These are phyloP conservation scores for Pyrrhosoma nymphula DNA, from an alignment of 2,888 invertebrate genomes.

Conservation along the genomic window DNA sequence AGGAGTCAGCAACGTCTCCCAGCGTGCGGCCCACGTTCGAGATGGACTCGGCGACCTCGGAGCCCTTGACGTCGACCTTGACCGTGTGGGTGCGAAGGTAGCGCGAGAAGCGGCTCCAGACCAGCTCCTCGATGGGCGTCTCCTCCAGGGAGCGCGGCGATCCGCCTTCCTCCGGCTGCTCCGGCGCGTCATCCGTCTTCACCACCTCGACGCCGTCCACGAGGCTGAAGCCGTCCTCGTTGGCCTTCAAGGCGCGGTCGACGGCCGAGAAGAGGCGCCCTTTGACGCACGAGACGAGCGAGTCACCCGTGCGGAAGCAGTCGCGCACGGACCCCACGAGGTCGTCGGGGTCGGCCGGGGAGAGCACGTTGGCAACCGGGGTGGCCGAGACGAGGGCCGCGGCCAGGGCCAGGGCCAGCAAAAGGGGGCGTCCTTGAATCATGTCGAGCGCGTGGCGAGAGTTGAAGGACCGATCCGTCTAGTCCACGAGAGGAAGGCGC, in stretches of 20 bases:
- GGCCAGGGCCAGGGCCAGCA: constrained; percentile 81
- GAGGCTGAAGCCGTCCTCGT: constrained; percentile 91
- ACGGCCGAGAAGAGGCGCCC: constrained; percentile 92
- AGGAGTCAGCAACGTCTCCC: constrained; percentile 84
- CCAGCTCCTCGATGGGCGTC: constrained; percentile 81
- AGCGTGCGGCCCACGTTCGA: constrained; percentile 89
- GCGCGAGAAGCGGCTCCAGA: constrained; percentile 85
- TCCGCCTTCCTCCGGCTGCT: constrained; percentile 80
- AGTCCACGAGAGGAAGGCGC: not conserved
- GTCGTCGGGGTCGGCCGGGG: constrained; percentile 86
- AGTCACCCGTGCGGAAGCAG: constrained; percentile 88
- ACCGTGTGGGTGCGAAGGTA: constrained; percentile 90
- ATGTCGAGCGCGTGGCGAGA: constrained; percentile 43
- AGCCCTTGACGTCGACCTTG: constrained; percentile 91
- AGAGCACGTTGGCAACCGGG: constrained; percentile 81
- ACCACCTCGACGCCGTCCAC: constrained; percentile 89
- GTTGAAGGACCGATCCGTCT: not conserved
- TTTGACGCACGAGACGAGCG: constrained; percentile 88
- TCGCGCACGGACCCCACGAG: constrained; percentile 88
- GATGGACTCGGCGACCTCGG: constrained; percentile 89
- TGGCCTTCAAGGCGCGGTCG: constrained; percentile 88
- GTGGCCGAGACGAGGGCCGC: constrained; percentile 86
- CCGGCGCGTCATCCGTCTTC: constrained; percentile 79
- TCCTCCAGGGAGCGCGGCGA: constrained; percentile 84
- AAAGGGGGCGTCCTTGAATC: constrained; percentile 74